phyloP scores from a whole-genome alignment of 2,797 vertebrate genomes.

The Peromyscus aztecus region DNA sequence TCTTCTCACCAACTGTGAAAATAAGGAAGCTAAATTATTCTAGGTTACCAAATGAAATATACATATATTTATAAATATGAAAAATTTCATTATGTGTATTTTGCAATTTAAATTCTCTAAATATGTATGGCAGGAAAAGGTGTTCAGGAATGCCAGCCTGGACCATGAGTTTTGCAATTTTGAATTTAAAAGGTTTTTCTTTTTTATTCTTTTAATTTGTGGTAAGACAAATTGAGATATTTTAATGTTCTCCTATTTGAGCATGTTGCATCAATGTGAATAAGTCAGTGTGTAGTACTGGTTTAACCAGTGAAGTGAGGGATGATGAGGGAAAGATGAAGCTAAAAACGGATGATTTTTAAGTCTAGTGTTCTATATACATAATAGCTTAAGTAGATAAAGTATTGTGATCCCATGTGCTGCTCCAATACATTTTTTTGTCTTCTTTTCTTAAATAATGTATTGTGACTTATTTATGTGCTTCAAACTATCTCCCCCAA shows the following conservation, averaged over 20 bases:
- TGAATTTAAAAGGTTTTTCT: not conserved
- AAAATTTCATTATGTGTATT: not conserved
- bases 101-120: not conserved
- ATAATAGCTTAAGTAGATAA: not conserved
- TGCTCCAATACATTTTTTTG: not conserved
- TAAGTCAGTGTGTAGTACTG: not conserved
- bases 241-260: not conserved
- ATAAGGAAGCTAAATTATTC: not conserved
- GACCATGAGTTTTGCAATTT: not conserved
- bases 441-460: not conserved
- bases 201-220: not conserved
- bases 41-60: not conserved
- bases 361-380: not conserved
- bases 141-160: not conserved
- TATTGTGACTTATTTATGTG: not conserved
- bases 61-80: not conserved
- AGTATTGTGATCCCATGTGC: not conserved
- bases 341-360: not conserved
- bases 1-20: not conserved
- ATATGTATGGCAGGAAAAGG: not conserved
- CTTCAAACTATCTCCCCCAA: not conserved
- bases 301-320: not conserved
- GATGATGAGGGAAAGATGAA: not conserved
- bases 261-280: not conserved
- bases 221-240: not conserved